Evolutionary conservation across 2,797 vertebrate genomes (phyloP), one percentile per base, ranked within the genome.

Genomic region (Amblyraja radiata): DNA sequence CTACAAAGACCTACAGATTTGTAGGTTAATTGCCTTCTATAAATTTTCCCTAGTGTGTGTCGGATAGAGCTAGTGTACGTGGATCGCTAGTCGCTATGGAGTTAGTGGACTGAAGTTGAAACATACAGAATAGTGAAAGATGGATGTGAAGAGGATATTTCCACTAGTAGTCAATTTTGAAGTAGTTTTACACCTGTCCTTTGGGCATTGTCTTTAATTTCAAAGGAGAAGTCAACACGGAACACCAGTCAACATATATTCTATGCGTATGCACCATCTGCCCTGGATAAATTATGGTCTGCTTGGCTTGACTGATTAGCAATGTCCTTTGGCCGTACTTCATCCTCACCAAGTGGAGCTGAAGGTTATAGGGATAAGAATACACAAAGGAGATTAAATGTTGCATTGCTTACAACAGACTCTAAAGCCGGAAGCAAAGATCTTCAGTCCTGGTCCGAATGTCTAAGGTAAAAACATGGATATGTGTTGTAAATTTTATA

Each of bases 301-400:
- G 84, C 16, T 88, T 88, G 61, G 84, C 61, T 88, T 88, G 84
- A 88, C n/a, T 88, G n/a, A 65, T 88, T 14, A 88, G 84, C 84
- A 88, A 88, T 88, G 63, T 65, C 84, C 84, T 88, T 16, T 88
- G 61, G 61, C n/a, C 32, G 84, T 36, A n/a, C 84, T 68, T 88
- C 36, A 88, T 65, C 68, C 63, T 68, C 61, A 21, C n/a, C 84
- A 88, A 88, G 36, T 88, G n/a, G n/a, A n/a, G 23, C 84, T 88
- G 84, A 65, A 68, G 63, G 63, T 65, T 65, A 68, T 36, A 21
- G 84, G 84, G n/a, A 88, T 32, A 61, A 6, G 61, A 68, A 63
- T 36, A 63, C 13, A 65, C 61, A 88, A 18, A 36, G 84, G 68
- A 88, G 84, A 84, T 36, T 88, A 88, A 88, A 68, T 86, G n/a